A percentile compares a stretch with the other conserved stretches of the same genome.
These are phyloP conservation scores for Rousettus madagascariensis DNA, from an alignment of 2,797 vertebrate genomes.

Conservation along the genomic window DNA sequence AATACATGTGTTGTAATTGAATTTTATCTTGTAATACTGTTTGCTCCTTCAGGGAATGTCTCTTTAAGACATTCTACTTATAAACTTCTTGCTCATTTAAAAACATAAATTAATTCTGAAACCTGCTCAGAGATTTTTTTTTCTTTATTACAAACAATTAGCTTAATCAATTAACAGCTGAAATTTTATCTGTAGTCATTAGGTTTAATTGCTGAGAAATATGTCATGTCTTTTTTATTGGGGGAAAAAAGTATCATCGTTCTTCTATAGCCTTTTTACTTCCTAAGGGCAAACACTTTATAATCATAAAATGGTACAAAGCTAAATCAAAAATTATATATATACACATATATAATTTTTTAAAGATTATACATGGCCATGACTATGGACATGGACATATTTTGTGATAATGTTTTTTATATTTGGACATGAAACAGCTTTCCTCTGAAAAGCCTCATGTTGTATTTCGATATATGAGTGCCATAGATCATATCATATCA, in stretches of 20 bases:
- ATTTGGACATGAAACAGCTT: neutral
- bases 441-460: slow-evolving; percentile 23
- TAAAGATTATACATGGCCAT: slow-evolving; percentile 43
- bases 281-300: slow-evolving; percentile 78
- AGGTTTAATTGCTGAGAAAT: slow-evolving; percentile 76
- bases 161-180: slow-evolving; percentile 73
- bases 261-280: slow-evolving; percentile 76
- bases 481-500: neutral
- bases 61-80: slow-evolving; percentile 67
- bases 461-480: slow-evolving; percentile 42
- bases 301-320: slow-evolving; percentile 72
- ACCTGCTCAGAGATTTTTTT: slow-evolving; percentile 72
- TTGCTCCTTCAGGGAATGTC: slow-evolving; percentile 70
- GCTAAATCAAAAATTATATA: slow-evolving; percentile 66
- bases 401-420: neutral
- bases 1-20: slow-evolving; percentile 66
- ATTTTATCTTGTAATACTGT: slow-evolving; percentile 71
- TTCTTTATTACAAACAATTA: slow-evolving; percentile 72
- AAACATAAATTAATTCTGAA: slow-evolving; percentile 78
- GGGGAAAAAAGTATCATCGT: slow-evolving; percentile 69
- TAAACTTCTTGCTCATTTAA: slow-evolving; percentile 73
- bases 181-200: slow-evolving; percentile 68
- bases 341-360: slow-evolving; percentile 31
- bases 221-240: slow-evolving; percentile 74
- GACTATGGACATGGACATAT: slow-evolving; percentile 63